Evolutionary conservation across 2,888 invertebrate genomes (phyloP).

Genomic region (Metellina segmentata): DNA sequence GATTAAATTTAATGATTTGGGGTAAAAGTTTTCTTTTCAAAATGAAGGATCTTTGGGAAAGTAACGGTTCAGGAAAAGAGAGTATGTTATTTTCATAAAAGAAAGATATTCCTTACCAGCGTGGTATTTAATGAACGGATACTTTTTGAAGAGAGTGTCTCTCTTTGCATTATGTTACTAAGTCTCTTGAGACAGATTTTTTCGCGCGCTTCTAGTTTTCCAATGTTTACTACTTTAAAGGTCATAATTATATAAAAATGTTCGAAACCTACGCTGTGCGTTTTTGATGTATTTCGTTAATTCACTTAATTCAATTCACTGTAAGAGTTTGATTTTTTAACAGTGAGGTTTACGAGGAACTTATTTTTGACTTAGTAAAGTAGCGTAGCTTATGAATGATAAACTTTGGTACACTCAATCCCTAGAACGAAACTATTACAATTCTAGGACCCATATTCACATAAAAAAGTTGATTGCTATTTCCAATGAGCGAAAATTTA

Average conservation of each 20-base stretch:
- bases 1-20: conserved; percentile 50
- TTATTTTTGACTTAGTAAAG: not conserved
- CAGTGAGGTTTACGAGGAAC: not conserved
- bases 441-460: too few relatives aligned
- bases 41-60: not conserved
- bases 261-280: not conserved
- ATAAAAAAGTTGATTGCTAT: too few relatives aligned
- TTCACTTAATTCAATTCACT: not conserved
- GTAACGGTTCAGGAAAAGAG: not conserved
- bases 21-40: conserved; percentile 41
- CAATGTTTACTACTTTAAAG: not conserved
- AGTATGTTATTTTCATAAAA: not conserved
- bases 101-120: conserved; percentile 15
- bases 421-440: too few relatives aligned
- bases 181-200: not conserved
- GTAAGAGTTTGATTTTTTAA: too few relatives aligned
- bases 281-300: not conserved
- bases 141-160: not conserved
- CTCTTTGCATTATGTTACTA: not conserved
- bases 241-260: not conserved
- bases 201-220: not conserved
- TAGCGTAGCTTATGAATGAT: too few relatives aligned
- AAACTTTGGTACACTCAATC: too few relatives aligned
- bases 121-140: conserved; percentile 6
- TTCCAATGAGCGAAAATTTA: too few relatives aligned